A percentile compares a stretch with the other conserved stretches of the same genome.
phyloP scores from a whole-genome alignment of 1,140 invertebrate species.

The Diabrotica virgifera region DNA sequence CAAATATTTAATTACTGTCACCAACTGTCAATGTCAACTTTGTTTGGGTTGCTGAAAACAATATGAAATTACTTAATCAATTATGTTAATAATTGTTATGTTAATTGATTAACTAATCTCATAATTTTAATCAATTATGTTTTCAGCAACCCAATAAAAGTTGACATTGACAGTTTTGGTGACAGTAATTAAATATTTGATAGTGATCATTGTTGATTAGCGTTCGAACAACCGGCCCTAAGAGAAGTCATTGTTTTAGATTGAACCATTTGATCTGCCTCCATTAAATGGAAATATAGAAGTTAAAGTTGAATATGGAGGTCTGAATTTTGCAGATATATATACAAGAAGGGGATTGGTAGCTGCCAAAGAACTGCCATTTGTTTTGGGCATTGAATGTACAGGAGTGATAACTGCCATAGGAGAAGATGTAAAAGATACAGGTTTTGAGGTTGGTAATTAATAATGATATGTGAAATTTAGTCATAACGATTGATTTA shows the following conservation, averaged over 20 bases:
- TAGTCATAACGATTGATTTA: constrained; percentile 1
- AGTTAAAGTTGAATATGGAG: constrained; percentile 54
- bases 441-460: constrained; percentile 41
- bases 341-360: constrained; percentile 51
- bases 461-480: constrained; percentile 7
- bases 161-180: too few relatives aligned
- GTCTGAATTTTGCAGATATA: constrained; percentile 56
- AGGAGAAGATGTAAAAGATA: constrained; percentile 33
- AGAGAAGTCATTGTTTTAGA: constrained; percentile 23
- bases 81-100: too few relatives aligned
- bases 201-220: too few relatives aligned
- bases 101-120: too few relatives aligned
- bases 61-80: too few relatives aligned
- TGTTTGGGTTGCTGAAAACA: too few relatives aligned
- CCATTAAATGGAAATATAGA: constrained; percentile 48
- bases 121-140: too few relatives aligned
- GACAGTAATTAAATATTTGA: too few relatives aligned
- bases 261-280: constrained; percentile 33
- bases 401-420: constrained; percentile 46
- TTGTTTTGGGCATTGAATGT: constrained; percentile 53
- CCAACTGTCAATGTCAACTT: too few relatives aligned
- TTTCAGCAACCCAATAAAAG: too few relatives aligned
- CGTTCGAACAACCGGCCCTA: too few relatives aligned
- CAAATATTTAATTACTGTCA: too few relatives aligned
- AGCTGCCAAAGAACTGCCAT: constrained; percentile 43